phyloP scores from a whole-genome alignment of 2,797 vertebrate species.

The Pelodytes ibericus region DNA sequence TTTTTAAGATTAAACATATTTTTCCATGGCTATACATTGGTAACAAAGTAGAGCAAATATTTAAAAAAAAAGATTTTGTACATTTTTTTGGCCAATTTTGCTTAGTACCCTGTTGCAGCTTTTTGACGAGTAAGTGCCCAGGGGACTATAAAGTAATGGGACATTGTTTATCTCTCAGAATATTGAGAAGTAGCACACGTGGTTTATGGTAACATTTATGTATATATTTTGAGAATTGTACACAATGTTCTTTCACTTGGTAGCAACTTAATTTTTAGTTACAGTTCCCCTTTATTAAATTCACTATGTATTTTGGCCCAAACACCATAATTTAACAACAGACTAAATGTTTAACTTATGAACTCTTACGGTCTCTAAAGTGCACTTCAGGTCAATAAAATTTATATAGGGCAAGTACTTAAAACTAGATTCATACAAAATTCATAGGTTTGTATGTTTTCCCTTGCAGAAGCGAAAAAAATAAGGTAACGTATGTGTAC shows the following conservation, averaged over 20 bases:
- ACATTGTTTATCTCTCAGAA: too few species aligned
- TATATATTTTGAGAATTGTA: not conserved
- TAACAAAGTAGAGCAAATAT: too few species aligned
- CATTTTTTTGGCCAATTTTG: too few species aligned
- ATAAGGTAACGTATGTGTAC: conserved; percentile 62
- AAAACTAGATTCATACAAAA: conserved; percentile 66
- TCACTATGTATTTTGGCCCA: not conserved
- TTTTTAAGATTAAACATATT: too few species aligned
- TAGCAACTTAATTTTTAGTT: not conserved
- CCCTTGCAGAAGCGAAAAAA: conserved; percentile 61
- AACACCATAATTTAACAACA: conserved; percentile 55
- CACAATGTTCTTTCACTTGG: not conserved
- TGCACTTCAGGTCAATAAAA: conserved; percentile 70
- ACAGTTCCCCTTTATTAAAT: conserved; percentile 3
- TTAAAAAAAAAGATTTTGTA: too few species aligned
- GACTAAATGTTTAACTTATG: conserved; percentile 68
- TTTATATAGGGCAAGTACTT: conserved; percentile 62
- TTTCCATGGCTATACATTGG: too few species aligned
- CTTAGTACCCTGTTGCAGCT: too few species aligned
- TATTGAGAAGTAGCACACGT: too few species aligned
- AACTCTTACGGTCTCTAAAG: conserved; percentile 65
- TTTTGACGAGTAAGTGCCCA: too few species aligned
- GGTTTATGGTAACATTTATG: not conserved
- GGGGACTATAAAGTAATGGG: too few species aligned
- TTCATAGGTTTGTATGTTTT: conserved; percentile 67